Percentiles rank a stretch among this genome's conserved stretches.
Evolutionary conservation across 2,113 vertebrate species (phyloP).

Genomic region (Lepisosteus oculatus): DNA sequence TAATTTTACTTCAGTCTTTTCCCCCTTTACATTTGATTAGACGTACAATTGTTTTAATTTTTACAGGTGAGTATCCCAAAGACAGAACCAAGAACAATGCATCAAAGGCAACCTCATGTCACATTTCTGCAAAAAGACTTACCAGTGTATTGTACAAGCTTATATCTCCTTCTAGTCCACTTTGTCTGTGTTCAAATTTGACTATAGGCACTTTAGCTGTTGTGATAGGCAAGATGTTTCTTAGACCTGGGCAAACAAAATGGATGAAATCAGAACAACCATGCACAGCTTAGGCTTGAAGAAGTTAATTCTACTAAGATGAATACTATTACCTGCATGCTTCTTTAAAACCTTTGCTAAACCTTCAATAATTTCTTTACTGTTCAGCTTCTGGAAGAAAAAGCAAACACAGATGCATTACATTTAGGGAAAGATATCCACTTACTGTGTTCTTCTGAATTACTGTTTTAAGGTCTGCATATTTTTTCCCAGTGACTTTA

Average conservation of each 20-base stretch:
- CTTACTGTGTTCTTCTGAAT: background rate
- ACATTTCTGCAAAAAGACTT: constrained; percentile 34
- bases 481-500: background rate
- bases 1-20: too few species aligned
- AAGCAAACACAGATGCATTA: constrained; percentile 24
- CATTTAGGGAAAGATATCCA: background rate
- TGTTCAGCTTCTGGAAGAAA: constrained; percentile 87
- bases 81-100: too few species aligned
- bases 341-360: constrained; percentile 95
- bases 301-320: background rate
- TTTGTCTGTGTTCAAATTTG: constrained; percentile 94
- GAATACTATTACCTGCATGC: constrained; percentile 78
- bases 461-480: background rate
- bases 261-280: background rate
- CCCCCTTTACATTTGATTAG: too few species aligned
- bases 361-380: constrained; percentile 97
- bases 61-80: too few species aligned
- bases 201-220: constrained; percentile 99
- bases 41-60: too few species aligned
- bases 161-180: constrained; percentile 93
- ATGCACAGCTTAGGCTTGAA: background rate
- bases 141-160: constrained; percentile 98
- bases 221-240: constrained; percentile 97
- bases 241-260: constrained; percentile 75
- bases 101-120: background rate